Conservation (phyloP, 2,113 vertebrate species). For the Thinocorus orbignyianus region DNA sequence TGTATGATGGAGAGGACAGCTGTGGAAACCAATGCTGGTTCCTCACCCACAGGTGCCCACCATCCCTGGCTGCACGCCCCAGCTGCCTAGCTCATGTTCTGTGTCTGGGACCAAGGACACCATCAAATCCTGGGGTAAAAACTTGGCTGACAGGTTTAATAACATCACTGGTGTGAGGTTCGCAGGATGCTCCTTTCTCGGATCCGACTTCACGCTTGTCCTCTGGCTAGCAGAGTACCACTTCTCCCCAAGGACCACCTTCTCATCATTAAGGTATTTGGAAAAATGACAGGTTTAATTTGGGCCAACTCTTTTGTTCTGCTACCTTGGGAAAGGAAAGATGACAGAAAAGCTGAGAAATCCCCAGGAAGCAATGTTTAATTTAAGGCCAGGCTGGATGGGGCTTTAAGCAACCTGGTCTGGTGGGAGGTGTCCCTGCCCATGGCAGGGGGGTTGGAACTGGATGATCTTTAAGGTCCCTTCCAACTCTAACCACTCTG, state of each 20-base stretch:
- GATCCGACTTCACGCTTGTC: neutral
- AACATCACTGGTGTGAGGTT: neutral
- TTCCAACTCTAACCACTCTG: no score
- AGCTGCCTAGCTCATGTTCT: neutral
- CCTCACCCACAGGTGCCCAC: no score
- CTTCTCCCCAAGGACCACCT: neutral
- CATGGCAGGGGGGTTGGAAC: no score
- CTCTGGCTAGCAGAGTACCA: neutral
- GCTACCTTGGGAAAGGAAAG: neutral
- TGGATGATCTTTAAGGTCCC: no score
- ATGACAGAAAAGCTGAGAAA: neutral
- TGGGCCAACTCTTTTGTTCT: neutral
- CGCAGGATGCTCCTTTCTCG: neutral
- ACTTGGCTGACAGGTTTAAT: neutral
- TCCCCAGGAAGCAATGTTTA: no score
- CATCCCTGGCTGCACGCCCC: fast-evolving
- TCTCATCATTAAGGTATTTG: neutral
- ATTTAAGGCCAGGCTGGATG: no score
- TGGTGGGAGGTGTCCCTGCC: no score
- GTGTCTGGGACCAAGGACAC: neutral
- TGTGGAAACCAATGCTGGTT: no score
- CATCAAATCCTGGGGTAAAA: neutral
- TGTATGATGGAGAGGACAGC: no score
- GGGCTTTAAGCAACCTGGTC: no score
- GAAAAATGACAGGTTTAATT: neutral